A percentile compares a stretch with the other conserved stretches of the same genome.
phyloP scores from a whole-genome alignment of 2,113 vertebrate species.

The Epinephelus moara region DNA sequence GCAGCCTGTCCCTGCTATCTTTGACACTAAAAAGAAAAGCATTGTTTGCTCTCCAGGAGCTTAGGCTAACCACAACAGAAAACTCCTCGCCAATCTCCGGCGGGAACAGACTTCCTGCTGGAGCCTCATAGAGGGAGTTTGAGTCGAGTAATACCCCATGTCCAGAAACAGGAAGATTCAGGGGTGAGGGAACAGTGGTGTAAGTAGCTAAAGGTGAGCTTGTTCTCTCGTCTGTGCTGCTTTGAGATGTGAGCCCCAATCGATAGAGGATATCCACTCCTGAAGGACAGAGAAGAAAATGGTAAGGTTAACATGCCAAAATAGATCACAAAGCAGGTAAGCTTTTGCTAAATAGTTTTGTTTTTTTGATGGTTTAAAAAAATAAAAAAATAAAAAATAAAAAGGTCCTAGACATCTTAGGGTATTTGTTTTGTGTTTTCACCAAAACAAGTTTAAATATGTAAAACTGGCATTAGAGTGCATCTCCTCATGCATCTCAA shows the following conservation, averaged over 20 bases:
- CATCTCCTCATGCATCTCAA: no score
- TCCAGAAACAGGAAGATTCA: slow-evolving; percentile 79
- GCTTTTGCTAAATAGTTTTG: background rate
- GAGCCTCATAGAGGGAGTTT: slow-evolving; percentile 86
- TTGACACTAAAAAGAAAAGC: slow-evolving; percentile 96
- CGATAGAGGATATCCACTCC: slow-evolving; percentile 94
- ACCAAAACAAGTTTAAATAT: background rate
- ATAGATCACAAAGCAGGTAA: background rate
- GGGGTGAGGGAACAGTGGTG: slow-evolving; percentile 77
- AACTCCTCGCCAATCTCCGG: slow-evolving; percentile 86
- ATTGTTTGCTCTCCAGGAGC: slow-evolving; percentile 90
- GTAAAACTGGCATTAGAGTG: no score
- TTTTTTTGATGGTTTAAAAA: no score
- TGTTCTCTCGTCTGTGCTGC: slow-evolving; percentile 81
- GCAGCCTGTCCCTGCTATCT: slow-evolving; percentile 87
- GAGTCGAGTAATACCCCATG: slow-evolving; percentile 87
- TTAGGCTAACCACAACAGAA: slow-evolving; percentile 90
- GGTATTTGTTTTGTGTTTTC: background rate
- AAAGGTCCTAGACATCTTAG: background rate
- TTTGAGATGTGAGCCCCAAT: slow-evolving; percentile 87
- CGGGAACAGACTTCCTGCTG: slow-evolving; percentile 83
- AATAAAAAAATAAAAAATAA: background rate
- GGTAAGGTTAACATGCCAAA: slow-evolving; percentile 5
- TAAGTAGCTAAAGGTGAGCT: slow-evolving; percentile 65
- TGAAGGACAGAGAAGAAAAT: slow-evolving; percentile 78